Conservation (phyloP, 1,140 invertebrate species). For the Meloidogyne exigua region DNA sequence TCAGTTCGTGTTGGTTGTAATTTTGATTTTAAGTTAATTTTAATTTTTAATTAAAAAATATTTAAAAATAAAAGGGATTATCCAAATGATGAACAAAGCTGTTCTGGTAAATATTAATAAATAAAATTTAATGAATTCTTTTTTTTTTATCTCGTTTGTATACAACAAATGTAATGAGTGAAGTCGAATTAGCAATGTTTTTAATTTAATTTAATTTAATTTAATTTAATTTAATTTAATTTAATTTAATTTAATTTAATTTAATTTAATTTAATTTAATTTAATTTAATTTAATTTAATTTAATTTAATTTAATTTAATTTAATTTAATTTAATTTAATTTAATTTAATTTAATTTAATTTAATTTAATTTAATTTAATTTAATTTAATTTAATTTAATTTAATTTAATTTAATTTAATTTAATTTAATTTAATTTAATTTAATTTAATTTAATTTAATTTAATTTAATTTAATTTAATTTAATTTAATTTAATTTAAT, state of each 20-base stretch:
- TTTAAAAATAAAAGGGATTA: conserved; percentile 45
- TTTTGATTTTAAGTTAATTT: conserved; percentile 50
- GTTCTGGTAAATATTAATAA: conserved; percentile 12
- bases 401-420: conserved; percentile 26
- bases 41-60: not conserved
- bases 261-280: conserved; percentile 36
- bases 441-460: conserved; percentile 26
- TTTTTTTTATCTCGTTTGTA: conserved; percentile 39
- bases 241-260: conserved; percentile 26
- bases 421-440: conserved; percentile 36
- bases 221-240: conserved; percentile 32
- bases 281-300: conserved; percentile 26
- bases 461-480: conserved; percentile 36
- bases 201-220: conserved; percentile 32
- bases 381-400: conserved; percentile 36
- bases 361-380: conserved; percentile 26
- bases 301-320: conserved; percentile 36
- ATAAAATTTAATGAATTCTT: not conserved
- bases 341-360: conserved; percentile 36
- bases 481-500: conserved; percentile 26
- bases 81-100: conserved; percentile 50
- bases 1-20: conserved; percentile 54
- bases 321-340: conserved; percentile 26
- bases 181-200: conserved; percentile 43
- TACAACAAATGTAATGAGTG: conserved; percentile 41